Base-by-base conservation (phyloP, 2,888 invertebrate genomes). In the Reticulitermes lucifugus region DNA sequence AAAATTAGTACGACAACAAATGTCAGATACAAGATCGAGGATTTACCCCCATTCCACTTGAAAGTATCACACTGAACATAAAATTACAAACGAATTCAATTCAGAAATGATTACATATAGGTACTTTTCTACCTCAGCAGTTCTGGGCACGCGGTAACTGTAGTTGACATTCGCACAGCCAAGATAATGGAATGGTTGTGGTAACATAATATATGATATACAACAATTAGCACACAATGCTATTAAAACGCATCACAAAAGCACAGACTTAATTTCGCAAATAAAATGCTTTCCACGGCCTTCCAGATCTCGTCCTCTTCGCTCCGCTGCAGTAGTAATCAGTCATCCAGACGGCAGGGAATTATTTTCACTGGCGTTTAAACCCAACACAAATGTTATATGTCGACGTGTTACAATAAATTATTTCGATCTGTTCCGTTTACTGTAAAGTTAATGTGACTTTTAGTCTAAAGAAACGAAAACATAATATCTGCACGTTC, bases 121-220 rank as follows among this genome's bases (percentile, higher is more conserved):
- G 5, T 18, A 55, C 7, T 18, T 55, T 55, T 46, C 18, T 9
- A 55, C 55, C 55, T 55, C 55, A 55, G 2, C 29, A 70, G 12
- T 29, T 29, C 70, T 25, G n/a, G 10, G n/a, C 25, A 70, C 14
- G n/a, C 10, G 29, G n/a, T 70, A 70, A 70, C n/a, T 70, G 10
- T 10, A 9, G 25, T 25, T 29, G 12, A 25, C 10, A n/a, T 73
- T 80, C 60, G 21, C 80, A 80, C 60, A 80, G 80, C 80, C 80
- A 60, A 9, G 35, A 21, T 35, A 60, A 80, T 22, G 80, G 80
- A 80, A 80, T 80, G 80, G 22, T 60, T 41, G 51, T 60, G 60
- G 29, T 79, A 18, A 55, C 18, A 2, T 1, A 55, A 55, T 18
- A 55, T 1, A 18, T 0, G 3, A 35, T 2, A 35, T 6, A 51